Evolutionary conservation across 2,113 vertebrate species (phyloP).

Genomic region (Thamnophis sirtalis): DNA sequence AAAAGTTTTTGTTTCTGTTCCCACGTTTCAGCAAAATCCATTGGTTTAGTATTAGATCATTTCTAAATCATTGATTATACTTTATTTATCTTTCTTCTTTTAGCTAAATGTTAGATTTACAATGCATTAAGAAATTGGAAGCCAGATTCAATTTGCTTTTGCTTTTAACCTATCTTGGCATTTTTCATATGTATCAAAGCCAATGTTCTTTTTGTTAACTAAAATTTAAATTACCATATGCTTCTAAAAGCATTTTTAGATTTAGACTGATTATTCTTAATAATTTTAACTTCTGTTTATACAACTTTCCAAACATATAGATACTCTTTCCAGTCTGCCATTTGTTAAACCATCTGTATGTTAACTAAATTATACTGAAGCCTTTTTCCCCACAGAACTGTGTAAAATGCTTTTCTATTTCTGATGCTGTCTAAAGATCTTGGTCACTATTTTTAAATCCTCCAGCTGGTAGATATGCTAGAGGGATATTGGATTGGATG

Average conservation of each 20-base stretch:
- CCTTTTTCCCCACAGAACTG: not conserved
- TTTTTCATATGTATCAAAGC: slow-evolving; percentile 29
- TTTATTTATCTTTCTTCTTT: slow-evolving; percentile 30
- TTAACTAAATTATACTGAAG: slow-evolving; percentile 48
- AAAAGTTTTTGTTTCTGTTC: not conserved
- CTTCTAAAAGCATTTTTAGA: slow-evolving; percentile 52
- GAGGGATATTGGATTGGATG: not conserved
- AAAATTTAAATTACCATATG: slow-evolving; percentile 48
- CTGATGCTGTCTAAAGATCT: not conserved
- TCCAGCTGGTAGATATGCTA: not conserved
- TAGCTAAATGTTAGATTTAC: slow-evolving; percentile 18
- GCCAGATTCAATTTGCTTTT: not conserved
- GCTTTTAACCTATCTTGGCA: slow-evolving; percentile 46
- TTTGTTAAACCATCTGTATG: slow-evolving; percentile 63
- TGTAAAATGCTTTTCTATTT: not conserved
- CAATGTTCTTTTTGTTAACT: slow-evolving; percentile 45
- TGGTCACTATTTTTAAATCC: not conserved
- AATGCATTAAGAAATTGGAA: slow-evolving; percentile 40
- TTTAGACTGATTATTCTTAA: slow-evolving; percentile 58
- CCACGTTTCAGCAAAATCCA: not conserved
- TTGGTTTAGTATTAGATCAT: not conserved
- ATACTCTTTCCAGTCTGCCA: slow-evolving; percentile 67
- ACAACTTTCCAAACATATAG: slow-evolving; percentile 58
- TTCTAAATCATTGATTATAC: slow-evolving; percentile 29
- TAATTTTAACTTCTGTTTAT: slow-evolving; percentile 60